Percentiles rank a stretch among this genome's conserved stretches.
These are phyloP conservation scores for Epinotia brunnichana DNA, from an alignment of 2,888 invertebrate genomes.

Conservation along the genomic window DNA sequence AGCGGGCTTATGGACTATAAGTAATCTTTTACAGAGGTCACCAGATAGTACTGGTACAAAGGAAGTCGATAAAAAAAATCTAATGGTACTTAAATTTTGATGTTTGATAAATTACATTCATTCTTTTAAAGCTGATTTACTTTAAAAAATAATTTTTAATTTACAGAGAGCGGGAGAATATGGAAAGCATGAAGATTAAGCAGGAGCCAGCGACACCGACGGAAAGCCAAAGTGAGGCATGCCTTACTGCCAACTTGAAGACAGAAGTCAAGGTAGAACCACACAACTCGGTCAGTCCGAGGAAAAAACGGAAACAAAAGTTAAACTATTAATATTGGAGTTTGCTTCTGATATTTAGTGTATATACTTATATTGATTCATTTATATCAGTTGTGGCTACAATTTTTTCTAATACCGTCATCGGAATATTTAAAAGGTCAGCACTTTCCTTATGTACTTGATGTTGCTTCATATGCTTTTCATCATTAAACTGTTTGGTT, in stretches of 20 bases:
- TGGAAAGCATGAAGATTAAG: slow-evolving; percentile 22
- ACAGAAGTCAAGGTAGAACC: slow-evolving; percentile 18
- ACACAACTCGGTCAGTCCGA: slow-evolving; percentile 34
- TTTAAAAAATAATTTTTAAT: neutral
- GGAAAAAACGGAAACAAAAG: slow-evolving; percentile 47
- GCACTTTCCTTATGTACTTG: slow-evolving; percentile 54
- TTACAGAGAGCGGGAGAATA: slow-evolving; percentile 24
- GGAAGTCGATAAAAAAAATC: too few relatives aligned
- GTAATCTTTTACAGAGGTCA: too few relatives aligned
- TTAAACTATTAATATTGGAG: slow-evolving; percentile 45
- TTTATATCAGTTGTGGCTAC: slow-evolving; percentile 41
- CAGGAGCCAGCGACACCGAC: slow-evolving; percentile 21
- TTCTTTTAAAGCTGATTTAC: slow-evolving; percentile 1
- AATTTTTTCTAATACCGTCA: slow-evolving; percentile 50
- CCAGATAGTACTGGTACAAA: too few relatives aligned
- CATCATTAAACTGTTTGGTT: slow-evolving; percentile 61
- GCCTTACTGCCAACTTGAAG: neutral
- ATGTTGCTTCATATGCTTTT: slow-evolving; percentile 58
- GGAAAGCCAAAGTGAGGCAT: slow-evolving; percentile 22
- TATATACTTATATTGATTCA: slow-evolving; percentile 35
- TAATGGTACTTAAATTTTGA: too few relatives aligned
- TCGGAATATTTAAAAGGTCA: slow-evolving; percentile 52
- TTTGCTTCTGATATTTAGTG: too few relatives aligned
- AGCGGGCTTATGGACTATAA: too few relatives aligned
- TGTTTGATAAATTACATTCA: neutral